A percentile compares a stretch with the other conserved stretches of the same genome.
Conservation (phyloP, 1,140 invertebrate genomes). For the Thaumetopoea pityocampa region DNA sequence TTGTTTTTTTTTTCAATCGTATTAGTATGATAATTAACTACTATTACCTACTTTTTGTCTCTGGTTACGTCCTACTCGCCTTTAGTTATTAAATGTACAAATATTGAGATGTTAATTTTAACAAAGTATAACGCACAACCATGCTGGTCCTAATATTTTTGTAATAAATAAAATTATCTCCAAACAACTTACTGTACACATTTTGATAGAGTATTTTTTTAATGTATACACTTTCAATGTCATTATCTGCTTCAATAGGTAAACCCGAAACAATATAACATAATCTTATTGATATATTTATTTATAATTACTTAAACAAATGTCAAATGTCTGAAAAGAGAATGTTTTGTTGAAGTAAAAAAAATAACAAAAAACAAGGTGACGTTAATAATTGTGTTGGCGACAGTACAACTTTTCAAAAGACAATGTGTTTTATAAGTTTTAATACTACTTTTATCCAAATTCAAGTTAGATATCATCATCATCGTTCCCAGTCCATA, state of each 20-base stretch:
- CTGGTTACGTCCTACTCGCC: slow-evolving; percentile 9
- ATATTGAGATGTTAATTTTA: no score
- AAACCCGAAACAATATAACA: slow-evolving; percentile 1
- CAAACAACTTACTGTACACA: slow-evolving; percentile 16
- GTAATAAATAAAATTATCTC: slow-evolving; percentile 17
- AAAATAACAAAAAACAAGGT: not conserved
- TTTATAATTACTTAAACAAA: slow-evolving; percentile 5
- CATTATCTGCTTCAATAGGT: slow-evolving; percentile 2
- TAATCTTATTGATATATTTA: slow-evolving; percentile 1
- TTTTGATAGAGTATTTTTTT: slow-evolving; percentile 23
- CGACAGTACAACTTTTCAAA: slow-evolving; percentile 23
- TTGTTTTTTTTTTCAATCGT: no score
- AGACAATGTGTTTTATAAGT: slow-evolving; percentile 20
- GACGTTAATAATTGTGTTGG: slow-evolving; percentile 16
- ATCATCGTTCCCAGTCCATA: no score
- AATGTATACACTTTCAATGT: slow-evolving; percentile 16
- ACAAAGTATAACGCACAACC: slow-evolving; percentile 48
- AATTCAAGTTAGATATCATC: no score
- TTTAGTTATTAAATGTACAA: slow-evolving; percentile 19
- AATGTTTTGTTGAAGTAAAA: not conserved
- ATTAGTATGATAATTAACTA: no score
- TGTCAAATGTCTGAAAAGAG: slow-evolving; percentile 3
- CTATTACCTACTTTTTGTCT: slow-evolving; percentile 9
- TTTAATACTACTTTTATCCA: slow-evolving; percentile 16
- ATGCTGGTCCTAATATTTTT: slow-evolving; percentile 27